These are phyloP conservation scores for Pteruthius melanotis DNA, from an alignment of 2,113 vertebrate genomes.

Conservation along the genomic window DNA sequence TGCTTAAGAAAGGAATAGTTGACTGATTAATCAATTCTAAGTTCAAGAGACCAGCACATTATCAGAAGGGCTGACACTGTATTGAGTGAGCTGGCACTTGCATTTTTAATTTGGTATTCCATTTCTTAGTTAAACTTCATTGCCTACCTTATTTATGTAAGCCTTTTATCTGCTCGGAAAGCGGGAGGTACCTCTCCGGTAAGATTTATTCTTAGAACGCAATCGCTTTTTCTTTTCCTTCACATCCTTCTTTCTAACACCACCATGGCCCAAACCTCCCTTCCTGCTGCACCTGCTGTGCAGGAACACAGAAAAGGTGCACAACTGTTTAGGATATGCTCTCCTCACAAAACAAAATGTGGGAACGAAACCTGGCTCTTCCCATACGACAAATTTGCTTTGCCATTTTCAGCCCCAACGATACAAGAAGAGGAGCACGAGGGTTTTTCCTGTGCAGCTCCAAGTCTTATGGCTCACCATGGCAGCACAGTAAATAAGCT, in stretches of 20 bases:
- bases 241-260: background rate
- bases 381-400: background rate
- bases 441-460: background rate
- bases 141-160: background rate
- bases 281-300: background rate
- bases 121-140: background rate
- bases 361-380: background rate
- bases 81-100: background rate
- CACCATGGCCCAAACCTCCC: background rate
- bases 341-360: rapidly evolving
- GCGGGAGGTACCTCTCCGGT: background rate
- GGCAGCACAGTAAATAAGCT: background rate
- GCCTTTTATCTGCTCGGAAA: background rate
- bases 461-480: background rate
- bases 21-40: constrained; percentile 45
- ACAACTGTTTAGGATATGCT: rapidly evolving
- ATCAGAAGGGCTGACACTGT: background rate
- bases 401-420: background rate
- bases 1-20: background rate
- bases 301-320: background rate
- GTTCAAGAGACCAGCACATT: constrained; percentile 34
- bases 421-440: background rate
- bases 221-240: background rate
- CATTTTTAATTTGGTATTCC: background rate
- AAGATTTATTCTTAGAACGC: background rate